Evolutionary conservation across 2,797 vertebrate genomes (phyloP).

Genomic region (Ataeniobius toweri): DNA sequence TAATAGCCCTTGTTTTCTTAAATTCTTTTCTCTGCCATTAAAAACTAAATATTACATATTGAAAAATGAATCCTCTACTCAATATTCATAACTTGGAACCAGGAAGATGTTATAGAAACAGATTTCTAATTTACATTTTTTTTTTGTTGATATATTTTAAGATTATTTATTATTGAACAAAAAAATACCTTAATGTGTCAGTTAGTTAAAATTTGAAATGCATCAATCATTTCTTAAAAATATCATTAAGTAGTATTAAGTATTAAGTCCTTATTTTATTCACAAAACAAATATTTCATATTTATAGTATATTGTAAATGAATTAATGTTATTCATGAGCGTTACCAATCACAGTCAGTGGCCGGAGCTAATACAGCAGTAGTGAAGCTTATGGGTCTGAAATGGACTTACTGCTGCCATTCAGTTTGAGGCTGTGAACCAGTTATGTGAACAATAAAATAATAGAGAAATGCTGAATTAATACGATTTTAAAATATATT

Average conservation of each 20-base stretch:
- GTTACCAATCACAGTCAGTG: not conserved
- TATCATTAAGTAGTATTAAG: not conserved
- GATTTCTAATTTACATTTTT: not conserved
- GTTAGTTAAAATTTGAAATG: not conserved
- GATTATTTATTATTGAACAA: not conserved
- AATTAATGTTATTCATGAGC: not conserved
- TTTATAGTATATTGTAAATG: not conserved
- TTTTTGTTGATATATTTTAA: conserved; percentile 7
- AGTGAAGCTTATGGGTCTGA: not conserved
- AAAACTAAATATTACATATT: conserved; percentile 5
- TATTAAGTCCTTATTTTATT: not conserved
- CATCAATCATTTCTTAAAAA: not conserved
- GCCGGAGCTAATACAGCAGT: not conserved
- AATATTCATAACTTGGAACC: too few relatives aligned
- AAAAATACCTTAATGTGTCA: not conserved
- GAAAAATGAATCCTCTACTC: not conserved
- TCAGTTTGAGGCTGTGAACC: not conserved
- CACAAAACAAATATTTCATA: not conserved
- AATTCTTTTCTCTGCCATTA: conserved; percentile 14
- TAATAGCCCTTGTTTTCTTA: not conserved
- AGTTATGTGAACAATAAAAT: not conserved
- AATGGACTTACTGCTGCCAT: not conserved
- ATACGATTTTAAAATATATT: not conserved
- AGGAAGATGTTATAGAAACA: not conserved
- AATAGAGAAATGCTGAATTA: not conserved